Evolutionary conservation across 2,797 vertebrate genomes (phyloP), one percentile per base, ranked within the genome.

Genomic region (Delichon dasypus): DNA sequence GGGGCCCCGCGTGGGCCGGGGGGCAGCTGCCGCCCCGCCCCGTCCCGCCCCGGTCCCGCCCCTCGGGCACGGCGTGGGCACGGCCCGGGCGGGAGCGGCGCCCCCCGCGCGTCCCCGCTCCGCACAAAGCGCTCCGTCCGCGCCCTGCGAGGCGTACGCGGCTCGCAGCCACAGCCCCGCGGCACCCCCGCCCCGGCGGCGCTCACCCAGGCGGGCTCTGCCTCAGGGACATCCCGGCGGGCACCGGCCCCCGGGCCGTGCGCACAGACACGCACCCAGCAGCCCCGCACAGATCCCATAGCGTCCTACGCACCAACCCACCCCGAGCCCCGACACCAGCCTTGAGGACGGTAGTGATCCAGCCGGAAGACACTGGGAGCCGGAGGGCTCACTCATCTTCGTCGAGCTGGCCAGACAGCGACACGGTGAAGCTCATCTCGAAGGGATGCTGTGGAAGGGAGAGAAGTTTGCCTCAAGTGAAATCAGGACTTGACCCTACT

Each of bases 31-130:
- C n/a, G 64, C 79, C 48, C 85, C 89, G 85, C 84, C 85, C 54
- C 75, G 66, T 1, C 16, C 85, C 89, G 87, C 78, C 89, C 50
- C 66, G 67, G 68, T 18, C 81, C 50, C 80, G 30, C 74, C 68
- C 66, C 66, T 42, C 42, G 67, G 80, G 80, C 85, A 81, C 80
- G 66, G 85, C 51, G 81, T 74, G 93, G 89, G 81, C 86, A 71
- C 76, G 15, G 76, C 71, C 30, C 66, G 27, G 77, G 60, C 34
- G 60, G 85, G 70, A 85, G 77, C 51, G 40, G 79, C 62, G 40
- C 12, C 47, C 57, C 50, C 54, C 17, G 32, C 57, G 55, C 71
- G 19, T 25, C 36, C 20, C 12, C 47, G 38, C 70, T 51, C 20
- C 3, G 48, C 79, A 78, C 87, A 78, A 53, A 76, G 92, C 71